Evolutionary conservation across 92 coral and sea anemone genomes (phyloP).

Genomic region (Ricordea florida): DNA sequence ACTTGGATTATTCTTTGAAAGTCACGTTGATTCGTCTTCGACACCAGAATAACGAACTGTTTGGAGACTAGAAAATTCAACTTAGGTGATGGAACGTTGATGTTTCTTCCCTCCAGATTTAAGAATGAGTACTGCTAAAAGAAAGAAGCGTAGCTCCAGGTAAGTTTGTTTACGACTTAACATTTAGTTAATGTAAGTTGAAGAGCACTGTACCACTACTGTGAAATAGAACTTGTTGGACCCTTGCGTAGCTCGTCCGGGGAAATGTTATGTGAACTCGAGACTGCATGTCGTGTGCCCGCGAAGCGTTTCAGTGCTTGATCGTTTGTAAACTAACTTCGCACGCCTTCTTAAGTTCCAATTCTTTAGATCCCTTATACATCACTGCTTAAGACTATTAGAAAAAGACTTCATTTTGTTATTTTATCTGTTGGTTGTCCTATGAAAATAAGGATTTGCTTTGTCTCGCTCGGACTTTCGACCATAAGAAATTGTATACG

Average conservation of each 20-base stretch:
- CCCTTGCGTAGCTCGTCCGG: background rate
- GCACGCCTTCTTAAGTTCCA: background rate
- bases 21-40: background rate
- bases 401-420: background rate
- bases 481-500: too few species aligned
- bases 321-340: conserved; percentile 24
- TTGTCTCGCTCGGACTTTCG: too few species aligned
- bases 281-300: conserved; percentile 4
- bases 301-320: conserved; percentile 14
- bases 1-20: background rate
- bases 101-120: background rate
- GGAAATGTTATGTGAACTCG: background rate
- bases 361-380: conserved; percentile 14
- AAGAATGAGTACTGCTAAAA: conserved; percentile 83
- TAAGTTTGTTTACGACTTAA: conserved; percentile 26
- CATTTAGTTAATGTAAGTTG: too few species aligned
- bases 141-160: conserved; percentile 95
- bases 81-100: conserved; percentile 10
- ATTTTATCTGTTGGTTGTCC: conserved; percentile 1
- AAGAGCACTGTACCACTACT: background rate
- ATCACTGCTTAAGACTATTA: background rate
- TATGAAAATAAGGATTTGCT: background rate
- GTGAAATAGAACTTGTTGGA: background rate
- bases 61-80: background rate
- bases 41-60: too few species aligned